These are phyloP conservation scores for Cacatua alba DNA, from an alignment of 2,113 vertebrate species.

Conservation along the genomic window DNA sequence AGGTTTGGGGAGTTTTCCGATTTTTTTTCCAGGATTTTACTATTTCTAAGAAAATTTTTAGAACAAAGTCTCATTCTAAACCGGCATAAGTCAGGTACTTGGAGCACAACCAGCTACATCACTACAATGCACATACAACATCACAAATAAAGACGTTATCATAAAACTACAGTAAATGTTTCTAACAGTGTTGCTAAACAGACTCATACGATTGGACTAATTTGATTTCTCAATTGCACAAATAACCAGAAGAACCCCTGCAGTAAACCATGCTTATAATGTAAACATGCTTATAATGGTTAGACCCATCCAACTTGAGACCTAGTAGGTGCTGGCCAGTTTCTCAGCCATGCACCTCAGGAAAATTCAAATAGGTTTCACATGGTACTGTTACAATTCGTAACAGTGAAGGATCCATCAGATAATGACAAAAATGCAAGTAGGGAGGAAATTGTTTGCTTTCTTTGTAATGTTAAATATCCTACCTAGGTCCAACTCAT, in stretches of 20 bases:
- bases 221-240: neutral
- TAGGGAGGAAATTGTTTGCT: neutral
- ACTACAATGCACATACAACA: neutral
- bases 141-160: neutral
- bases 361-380: neutral
- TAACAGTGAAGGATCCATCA: neutral
- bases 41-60: neutral
- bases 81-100: neutral
- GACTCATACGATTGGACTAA: neutral
- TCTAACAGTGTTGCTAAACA: neutral
- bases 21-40: neutral
- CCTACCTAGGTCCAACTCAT: neutral
- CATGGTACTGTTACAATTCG: neutral
- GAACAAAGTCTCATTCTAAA: neutral
- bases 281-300: neutral
- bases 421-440: neutral
- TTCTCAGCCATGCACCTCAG: neutral
- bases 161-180: neutral
- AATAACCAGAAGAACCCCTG: neutral
- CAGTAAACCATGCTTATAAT: neutral
- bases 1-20: neutral
- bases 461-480: conserved; percentile 10
- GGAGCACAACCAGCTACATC: neutral
- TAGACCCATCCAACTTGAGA: neutral
- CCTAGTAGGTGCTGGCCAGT: neutral